Percentiles rank a stretch among this genome's conserved stretches.
Evolutionary conservation across 2,888 invertebrate genomes (phyloP).

Genomic region (Drosophila austrosaltans): DNA sequence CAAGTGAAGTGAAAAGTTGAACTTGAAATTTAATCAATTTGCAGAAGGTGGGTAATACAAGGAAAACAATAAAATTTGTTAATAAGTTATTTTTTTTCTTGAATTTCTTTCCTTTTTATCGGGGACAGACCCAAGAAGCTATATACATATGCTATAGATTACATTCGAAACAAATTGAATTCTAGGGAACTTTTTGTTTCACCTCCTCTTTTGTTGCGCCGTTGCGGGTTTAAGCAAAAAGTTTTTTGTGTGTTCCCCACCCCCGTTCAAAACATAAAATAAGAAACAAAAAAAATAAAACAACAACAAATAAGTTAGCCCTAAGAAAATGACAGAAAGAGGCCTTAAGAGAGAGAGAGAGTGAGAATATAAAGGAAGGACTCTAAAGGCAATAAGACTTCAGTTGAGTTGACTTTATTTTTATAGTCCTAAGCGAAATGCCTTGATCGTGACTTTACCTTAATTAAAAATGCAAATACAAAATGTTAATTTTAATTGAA

Average conservation of each 20-base stretch:
- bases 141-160: slow-evolving; percentile 40
- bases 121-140: slow-evolving; percentile 10
- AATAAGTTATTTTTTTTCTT: slow-evolving; percentile 53
- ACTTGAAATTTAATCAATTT: slow-evolving; percentile 47
- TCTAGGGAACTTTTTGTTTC: slow-evolving; percentile 57
- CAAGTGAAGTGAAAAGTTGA: slow-evolving; percentile 43
- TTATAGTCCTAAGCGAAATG: slow-evolving; percentile 20
- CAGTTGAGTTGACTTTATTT: slow-evolving; percentile 29
- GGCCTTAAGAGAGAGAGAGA: slow-evolving; percentile 21
- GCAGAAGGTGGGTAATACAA: slow-evolving; percentile 44
- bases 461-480: slow-evolving; percentile 71
- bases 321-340: slow-evolving; percentile 19
- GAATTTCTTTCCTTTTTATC: not conserved
- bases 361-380: not conserved
- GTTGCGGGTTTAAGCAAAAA: slow-evolving; percentile 40
- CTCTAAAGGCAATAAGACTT: slow-evolving; percentile 2
- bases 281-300: slow-evolving; percentile 29
- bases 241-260: slow-evolving; percentile 49
- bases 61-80: slow-evolving; percentile 39
- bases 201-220: slow-evolving; percentile 34
- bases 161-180: slow-evolving; percentile 64
- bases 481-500: slow-evolving; percentile 50
- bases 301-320: slow-evolving; percentile 58
- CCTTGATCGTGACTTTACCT: slow-evolving; percentile 41
- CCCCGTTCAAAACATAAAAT: slow-evolving; percentile 24